Conservation (phyloP, 2,888 invertebrate species). For the Uloborus plumipes region DNA sequence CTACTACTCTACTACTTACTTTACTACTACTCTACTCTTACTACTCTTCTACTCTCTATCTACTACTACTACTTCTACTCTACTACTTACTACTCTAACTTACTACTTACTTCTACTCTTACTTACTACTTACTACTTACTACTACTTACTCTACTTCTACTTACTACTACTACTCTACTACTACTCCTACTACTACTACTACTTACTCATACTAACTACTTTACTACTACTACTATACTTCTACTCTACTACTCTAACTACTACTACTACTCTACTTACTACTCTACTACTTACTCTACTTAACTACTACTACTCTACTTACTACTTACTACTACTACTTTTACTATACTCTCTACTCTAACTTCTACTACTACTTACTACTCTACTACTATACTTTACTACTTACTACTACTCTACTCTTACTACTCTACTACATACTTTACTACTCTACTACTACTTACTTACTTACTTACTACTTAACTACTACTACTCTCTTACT, state of each 20-base stretch:
- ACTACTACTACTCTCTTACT: neutral
- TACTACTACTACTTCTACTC: neutral
- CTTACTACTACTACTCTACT: too few relatives aligned
- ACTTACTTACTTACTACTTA: constrained; percentile 1
- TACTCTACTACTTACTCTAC: too few relatives aligned
- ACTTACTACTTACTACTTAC: too few relatives aligned
- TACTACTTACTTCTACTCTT: neutral
- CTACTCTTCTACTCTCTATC: neutral
- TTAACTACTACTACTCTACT: neutral
- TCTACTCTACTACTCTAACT: neutral
- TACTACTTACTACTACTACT: neutral
- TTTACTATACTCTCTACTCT: neutral
- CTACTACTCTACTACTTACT: too few relatives aligned
- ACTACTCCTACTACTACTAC: neutral
- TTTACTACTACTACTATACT: neutral
- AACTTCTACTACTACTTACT: neutral
- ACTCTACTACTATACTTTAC: neutral
- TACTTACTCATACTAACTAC: too few relatives aligned
- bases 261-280: neutral
- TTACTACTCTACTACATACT: neutral
- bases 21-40: constrained; percentile 1
- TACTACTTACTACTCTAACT: neutral
- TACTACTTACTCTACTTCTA: too few relatives aligned
- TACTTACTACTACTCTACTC: neutral
- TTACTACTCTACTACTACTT: neutral